These are phyloP conservation scores for Tethea ocularis DNA, from an alignment of 2,888 invertebrate species.

Conservation along the genomic window DNA sequence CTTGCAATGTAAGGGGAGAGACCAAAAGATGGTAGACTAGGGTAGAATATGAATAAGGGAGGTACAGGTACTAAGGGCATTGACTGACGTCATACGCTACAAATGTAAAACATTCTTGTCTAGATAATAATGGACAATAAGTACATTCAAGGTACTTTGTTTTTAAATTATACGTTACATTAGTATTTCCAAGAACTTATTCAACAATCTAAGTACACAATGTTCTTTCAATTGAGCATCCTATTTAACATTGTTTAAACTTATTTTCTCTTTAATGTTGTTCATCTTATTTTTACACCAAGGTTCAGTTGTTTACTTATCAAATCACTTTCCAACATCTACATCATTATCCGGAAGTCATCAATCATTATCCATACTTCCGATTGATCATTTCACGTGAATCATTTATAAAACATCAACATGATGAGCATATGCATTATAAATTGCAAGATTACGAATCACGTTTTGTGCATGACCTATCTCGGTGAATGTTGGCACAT, in stretches of 20 bases:
- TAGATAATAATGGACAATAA: neutral
- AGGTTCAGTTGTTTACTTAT: neutral
- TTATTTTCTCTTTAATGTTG: neutral
- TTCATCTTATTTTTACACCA: neutral
- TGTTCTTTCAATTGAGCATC: neutral
- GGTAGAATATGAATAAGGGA: neutral
- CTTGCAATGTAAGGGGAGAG: neutral
- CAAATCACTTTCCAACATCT: neutral
- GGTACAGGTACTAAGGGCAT: neutral
- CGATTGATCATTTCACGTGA: slow-evolving; percentile 4
- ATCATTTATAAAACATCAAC: slow-evolving; percentile 3
- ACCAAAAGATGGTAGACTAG: neutral
- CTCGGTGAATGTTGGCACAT: slow-evolving; percentile 3
- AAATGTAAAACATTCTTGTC: neutral
- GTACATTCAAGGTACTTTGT: neutral
- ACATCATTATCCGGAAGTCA: slow-evolving; percentile 3
- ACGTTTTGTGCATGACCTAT: slow-evolving; percentile 12
- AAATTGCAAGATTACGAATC: slow-evolving; percentile 6
- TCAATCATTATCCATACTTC: slow-evolving; percentile 6
- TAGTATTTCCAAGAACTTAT: too few relatives aligned
- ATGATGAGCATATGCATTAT: slow-evolving; percentile 6
- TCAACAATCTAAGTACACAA: neutral
- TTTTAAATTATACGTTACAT: neutral
- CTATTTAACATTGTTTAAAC: neutral
- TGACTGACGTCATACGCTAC: neutral